Conservation (phyloP, 2,113 vertebrate genomes). For the Sitta europaea region DNA sequence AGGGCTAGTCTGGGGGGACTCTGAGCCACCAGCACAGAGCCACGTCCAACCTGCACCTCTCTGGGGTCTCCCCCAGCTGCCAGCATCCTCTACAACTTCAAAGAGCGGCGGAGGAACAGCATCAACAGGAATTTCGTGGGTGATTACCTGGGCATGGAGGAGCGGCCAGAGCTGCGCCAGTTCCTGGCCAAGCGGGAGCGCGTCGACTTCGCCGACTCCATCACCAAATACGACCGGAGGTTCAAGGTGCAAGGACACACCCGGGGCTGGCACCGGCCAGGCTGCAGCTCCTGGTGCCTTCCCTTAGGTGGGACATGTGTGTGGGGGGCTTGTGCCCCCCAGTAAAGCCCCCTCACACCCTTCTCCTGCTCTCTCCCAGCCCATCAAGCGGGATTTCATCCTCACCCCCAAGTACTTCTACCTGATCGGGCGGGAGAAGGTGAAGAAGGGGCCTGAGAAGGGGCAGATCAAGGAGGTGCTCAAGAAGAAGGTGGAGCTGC, state of each 20-base stretch:
- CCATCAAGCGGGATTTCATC: conserved; percentile 94
- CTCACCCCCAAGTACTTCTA: conserved; percentile 91
- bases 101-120: conserved; percentile 91
- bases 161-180: conserved; percentile 88
- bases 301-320: background rate
- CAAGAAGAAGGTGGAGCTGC: conserved; percentile 91
- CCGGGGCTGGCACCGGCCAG: background rate
- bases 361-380: conserved; percentile 62
- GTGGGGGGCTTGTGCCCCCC: background rate
- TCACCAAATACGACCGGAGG: conserved; percentile 94
- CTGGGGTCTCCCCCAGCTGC: conserved; percentile 73
- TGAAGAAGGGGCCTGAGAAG: conserved; percentile 95
- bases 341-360: background rate
- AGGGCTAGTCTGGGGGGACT: fast-evolving
- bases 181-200: conserved; percentile 91
- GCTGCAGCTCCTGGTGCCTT: background rate
- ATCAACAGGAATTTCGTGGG: conserved; percentile 98
- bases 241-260: conserved; percentile 82
- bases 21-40: background rate
- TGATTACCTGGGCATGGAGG: conserved; percentile 95
- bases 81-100: conserved; percentile 92
- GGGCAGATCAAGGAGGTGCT: conserved; percentile 92
- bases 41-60: fast-evolving
- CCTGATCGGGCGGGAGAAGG: conserved; percentile 91
- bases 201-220: conserved; percentile 88